A percentile compares a stretch with the other conserved stretches of the same genome.
Conservation (phyloP, 2,113 vertebrate species). For the Stictonetta naevosa region DNA sequence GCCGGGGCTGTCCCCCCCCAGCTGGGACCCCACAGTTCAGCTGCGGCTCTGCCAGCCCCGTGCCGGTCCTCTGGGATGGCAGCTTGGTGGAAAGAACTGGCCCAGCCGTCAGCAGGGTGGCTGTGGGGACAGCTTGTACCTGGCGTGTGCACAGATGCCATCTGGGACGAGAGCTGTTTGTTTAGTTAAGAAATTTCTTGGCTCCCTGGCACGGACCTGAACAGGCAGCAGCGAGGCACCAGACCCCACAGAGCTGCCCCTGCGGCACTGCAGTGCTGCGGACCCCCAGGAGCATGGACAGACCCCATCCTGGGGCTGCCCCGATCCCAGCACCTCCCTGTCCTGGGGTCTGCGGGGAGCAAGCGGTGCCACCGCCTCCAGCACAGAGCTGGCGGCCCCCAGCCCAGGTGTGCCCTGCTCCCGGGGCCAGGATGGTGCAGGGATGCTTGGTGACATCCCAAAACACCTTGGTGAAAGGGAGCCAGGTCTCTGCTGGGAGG, state of each 20-base stretch:
- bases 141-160: slow-evolving; percentile 20
- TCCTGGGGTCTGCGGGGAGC: neutral
- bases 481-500: neutral
- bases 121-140: slow-evolving; percentile 27
- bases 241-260: neutral
- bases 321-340: neutral
- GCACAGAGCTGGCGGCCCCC: rapidly evolving
- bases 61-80: neutral
- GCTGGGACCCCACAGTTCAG: neutral
- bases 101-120: neutral
- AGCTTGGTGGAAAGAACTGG: neutral
- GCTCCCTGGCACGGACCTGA: neutral
- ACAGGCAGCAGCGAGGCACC: neutral
- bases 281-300: neutral
- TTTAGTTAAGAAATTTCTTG: slow-evolving; percentile 60
- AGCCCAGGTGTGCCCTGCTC: neutral
- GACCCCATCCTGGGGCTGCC: neutral
- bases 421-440: neutral
- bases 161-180: slow-evolving; percentile 17
- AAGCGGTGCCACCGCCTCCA: neutral
- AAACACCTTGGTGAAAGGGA: neutral
- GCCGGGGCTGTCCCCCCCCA: neutral
- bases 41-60: neutral
- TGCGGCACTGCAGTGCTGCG: neutral
- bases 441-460: neutral